Conservation (phyloP, 2,113 vertebrate species). For the Alosa alosa region DNA sequence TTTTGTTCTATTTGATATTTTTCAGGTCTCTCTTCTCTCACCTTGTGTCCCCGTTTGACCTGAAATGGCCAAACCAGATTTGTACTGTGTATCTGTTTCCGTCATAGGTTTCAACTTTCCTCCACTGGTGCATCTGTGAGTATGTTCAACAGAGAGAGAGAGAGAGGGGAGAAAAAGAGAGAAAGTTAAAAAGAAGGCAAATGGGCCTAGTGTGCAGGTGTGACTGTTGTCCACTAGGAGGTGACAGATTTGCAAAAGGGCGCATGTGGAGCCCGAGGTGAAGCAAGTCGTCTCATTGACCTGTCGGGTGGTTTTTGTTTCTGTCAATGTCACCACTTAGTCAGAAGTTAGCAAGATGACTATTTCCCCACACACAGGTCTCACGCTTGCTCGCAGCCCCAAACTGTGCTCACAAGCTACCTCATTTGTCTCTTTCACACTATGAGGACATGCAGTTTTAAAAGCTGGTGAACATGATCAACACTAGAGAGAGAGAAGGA, state of each 20-base stretch:
- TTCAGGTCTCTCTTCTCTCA: constrained; percentile 47
- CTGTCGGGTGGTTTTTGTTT: background rate
- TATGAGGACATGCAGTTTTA: background rate
- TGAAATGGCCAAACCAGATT: constrained; percentile 82
- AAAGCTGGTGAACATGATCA: background rate
- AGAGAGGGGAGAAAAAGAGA: background rate
- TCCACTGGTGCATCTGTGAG: constrained; percentile 74
- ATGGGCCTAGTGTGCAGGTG: background rate
- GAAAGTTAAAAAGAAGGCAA: background rate
- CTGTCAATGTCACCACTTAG: background rate
- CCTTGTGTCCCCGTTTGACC: constrained; percentile 77
- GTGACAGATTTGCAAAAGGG: constrained; percentile 22
- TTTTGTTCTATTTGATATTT: constrained; percentile 52
- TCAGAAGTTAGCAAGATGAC: background rate
- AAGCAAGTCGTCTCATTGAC: background rate
- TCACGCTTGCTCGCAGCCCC: background rate
- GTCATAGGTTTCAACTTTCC: constrained; percentile 77
- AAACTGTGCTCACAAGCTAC: background rate
- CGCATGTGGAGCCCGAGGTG: constrained; percentile 20
- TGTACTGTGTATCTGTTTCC: constrained; percentile 59
- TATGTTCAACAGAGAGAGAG: constrained; percentile 32
- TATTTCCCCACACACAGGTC: background rate
- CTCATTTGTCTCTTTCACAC: background rate
- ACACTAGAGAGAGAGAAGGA: background rate
- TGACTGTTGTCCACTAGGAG: constrained; percentile 28